Conservation (phyloP, 2,797 vertebrate species). For the Pseudochromis fuscus region DNA sequence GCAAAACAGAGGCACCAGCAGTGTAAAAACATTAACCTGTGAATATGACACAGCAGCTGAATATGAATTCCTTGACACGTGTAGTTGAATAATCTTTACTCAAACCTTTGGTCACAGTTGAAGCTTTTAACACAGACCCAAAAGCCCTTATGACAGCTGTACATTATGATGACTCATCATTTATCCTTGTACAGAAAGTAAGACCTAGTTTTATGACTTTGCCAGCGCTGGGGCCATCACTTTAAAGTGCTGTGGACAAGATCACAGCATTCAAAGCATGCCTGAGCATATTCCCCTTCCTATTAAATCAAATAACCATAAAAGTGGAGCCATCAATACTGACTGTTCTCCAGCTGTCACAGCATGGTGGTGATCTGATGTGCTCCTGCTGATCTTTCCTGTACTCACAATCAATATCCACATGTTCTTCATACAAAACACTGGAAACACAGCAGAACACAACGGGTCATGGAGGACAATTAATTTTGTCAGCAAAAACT, state of each 20-base stretch:
- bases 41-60: conserved; percentile 14
- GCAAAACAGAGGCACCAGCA: neutral
- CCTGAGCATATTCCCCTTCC: conserved; percentile 28
- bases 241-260: conserved; percentile 40
- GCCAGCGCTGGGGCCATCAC: conserved; percentile 18
- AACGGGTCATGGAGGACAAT: no score
- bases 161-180: conserved; percentile 51
- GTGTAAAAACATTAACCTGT: conserved; percentile 23
- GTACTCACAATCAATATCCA: conserved; percentile 13
- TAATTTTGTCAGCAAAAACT: no score
- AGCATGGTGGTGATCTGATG: neutral
- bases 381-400: conserved; percentile 13
- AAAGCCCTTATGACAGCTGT: conserved; percentile 29
- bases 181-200: conserved; percentile 41
- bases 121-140: conserved; percentile 27
- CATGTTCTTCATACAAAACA: neutral
- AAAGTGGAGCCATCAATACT: conserved; percentile 21
- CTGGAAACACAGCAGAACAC: no score
- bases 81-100: conserved; percentile 34
- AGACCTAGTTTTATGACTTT: conserved; percentile 52
- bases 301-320: conserved; percentile 45
- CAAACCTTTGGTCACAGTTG: conserved; percentile 17
- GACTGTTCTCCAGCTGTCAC: conserved; percentile 15
- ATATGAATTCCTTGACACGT: conserved; percentile 21
- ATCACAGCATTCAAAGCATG: conserved; percentile 19